phyloP scores from a whole-genome alignment of 2,113 vertebrate species.

The Gambusia holbrooki region DNA sequence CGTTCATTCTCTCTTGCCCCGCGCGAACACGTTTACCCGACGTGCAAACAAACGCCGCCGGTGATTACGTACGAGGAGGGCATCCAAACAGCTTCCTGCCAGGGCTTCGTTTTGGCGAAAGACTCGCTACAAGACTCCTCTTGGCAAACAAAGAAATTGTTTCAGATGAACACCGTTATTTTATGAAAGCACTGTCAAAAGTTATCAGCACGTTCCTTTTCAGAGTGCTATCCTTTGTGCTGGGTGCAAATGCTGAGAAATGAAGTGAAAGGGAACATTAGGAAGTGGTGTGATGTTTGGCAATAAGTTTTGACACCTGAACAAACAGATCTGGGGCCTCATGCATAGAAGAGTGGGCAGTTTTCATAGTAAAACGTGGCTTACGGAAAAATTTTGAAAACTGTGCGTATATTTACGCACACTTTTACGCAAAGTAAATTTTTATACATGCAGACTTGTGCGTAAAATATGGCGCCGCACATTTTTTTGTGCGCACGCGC shows the following conservation, averaged over 20 bases:
- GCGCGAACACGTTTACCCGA: constrained; percentile 20
- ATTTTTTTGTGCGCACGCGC: too few relatives aligned
- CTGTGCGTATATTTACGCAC: too few relatives aligned
- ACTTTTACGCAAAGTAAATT: too few relatives aligned
- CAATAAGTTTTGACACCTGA: constrained; percentile 40
- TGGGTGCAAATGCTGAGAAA: constrained; percentile 24
- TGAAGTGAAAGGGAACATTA: constrained; percentile 11
- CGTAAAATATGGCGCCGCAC: too few relatives aligned
- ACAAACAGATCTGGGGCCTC: constrained; percentile 4
- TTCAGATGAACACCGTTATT: constrained; percentile 34
- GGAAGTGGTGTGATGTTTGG: constrained; percentile 30
- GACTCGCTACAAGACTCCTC: constrained; percentile 38
- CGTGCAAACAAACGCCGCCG: constrained; percentile 36
- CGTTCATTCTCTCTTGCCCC: constrained; percentile 25
- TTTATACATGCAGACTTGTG: too few relatives aligned
- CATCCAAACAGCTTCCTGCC: constrained; percentile 3
- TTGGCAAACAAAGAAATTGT: constrained; percentile 35
- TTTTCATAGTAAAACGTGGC: too few relatives aligned
- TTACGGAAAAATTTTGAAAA: too few relatives aligned
- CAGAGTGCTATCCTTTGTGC: constrained; percentile 36
- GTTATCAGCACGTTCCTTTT: constrained; percentile 63
- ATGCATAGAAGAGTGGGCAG: too few relatives aligned
- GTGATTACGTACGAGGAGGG: constrained; percentile 28
- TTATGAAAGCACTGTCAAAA: constrained; percentile 53
- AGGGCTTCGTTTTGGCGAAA: constrained; percentile 31